Conservation (phyloP, 2,888 invertebrate genomes). For the Biston betularia region DNA sequence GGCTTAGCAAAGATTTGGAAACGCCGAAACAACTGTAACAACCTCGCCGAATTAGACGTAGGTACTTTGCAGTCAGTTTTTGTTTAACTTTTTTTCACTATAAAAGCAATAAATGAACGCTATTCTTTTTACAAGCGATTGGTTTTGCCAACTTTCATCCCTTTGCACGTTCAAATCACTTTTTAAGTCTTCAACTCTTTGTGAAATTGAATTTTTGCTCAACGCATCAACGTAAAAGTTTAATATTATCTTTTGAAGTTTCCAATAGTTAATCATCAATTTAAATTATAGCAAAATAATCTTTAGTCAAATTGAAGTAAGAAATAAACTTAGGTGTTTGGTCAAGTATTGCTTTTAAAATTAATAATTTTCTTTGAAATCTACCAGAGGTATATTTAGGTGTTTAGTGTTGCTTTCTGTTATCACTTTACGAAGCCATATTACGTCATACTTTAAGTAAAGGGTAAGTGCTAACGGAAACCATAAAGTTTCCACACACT, state of each 20-base stretch:
- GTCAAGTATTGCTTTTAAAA: not conserved
- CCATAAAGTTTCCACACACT: conserved; percentile 45
- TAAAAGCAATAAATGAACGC: conserved; percentile 1
- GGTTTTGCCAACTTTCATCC: conserved; percentile 2
- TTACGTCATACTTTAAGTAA: conserved; percentile 35
- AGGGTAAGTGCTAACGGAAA: conserved; percentile 46
- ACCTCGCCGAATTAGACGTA: not conserved
- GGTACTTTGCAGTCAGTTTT: conserved; percentile 5
- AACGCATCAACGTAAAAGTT: not conserved
- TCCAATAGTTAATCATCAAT: not conserved
- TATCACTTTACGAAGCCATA: conserved; percentile 16
- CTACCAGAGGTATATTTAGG: not conserved
- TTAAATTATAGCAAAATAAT: not conserved
- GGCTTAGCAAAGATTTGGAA: conserved; percentile 20
- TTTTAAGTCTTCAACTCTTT: conserved; percentile 6
- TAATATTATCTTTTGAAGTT: conserved; percentile 15
- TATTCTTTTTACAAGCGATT: conserved; percentile 14
- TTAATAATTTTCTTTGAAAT: too few species aligned
- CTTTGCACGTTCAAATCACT: conserved; percentile 5
- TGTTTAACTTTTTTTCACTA: not conserved
- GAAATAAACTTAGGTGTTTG: not conserved
- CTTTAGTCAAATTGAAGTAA: not conserved
- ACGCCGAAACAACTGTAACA: conserved; percentile 4
- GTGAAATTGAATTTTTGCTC: conserved; percentile 11
- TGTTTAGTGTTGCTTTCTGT: conserved; percentile 6